phyloP scores from a whole-genome alignment of 2,888 invertebrate species.

The Protodeltote pygarga region DNA sequence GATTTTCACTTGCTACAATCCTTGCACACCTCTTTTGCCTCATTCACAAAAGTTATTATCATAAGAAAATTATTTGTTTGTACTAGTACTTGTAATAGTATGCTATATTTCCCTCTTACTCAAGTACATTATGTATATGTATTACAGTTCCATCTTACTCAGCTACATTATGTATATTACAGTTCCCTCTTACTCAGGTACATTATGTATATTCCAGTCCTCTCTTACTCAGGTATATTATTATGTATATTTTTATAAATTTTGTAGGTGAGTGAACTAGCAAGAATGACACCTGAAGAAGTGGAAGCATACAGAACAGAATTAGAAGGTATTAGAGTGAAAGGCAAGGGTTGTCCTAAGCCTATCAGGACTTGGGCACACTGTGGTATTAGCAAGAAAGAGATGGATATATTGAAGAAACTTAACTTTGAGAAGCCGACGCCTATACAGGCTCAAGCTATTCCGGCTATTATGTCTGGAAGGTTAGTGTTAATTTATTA shows the following conservation, averaged over 20 bases:
- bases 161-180: too few relatives aligned
- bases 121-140: too few relatives aligned
- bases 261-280: constrained; percentile 96
- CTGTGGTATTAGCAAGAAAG: constrained; percentile 98
- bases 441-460: constrained; percentile 99
- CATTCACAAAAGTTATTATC: too few relatives aligned
- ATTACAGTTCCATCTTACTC: too few relatives aligned
- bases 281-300: constrained; percentile 95
- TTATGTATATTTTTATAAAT: neutral
- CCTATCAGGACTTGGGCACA: constrained; percentile 99
- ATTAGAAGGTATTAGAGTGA: constrained; percentile 97
- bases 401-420: constrained; percentile 96
- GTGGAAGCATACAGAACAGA: constrained; percentile 95
- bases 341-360: constrained; percentile 98
- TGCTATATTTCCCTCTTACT: too few relatives aligned
- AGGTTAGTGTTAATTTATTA: constrained; percentile 76
- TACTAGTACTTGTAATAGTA: too few relatives aligned
- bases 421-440: constrained; percentile 98
- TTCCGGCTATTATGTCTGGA: constrained; percentile 98
- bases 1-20: too few relatives aligned
- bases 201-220: too few relatives aligned
- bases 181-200: too few relatives aligned
- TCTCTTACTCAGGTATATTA: neutral
- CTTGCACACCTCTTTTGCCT: too few relatives aligned
- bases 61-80: too few relatives aligned